These are phyloP conservation scores for Heterodera filipjevi DNA, from an alignment of 2,888 invertebrate genomes.

Conservation along the genomic window DNA sequence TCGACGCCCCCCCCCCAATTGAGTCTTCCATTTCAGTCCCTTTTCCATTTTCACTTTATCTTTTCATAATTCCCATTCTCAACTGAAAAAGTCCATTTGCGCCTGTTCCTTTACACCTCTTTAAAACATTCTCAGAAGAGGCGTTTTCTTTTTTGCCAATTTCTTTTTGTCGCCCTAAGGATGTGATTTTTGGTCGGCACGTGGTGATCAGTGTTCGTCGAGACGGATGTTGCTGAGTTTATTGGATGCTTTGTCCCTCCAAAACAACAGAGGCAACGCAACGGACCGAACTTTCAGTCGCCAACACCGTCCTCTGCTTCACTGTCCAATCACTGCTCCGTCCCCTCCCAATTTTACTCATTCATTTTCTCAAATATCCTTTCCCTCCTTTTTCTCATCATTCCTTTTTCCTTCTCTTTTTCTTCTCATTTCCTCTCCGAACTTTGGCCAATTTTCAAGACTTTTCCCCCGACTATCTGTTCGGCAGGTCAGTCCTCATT, in stretches of 20 bases:
- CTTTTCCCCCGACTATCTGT: neutral
- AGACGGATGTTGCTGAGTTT: constrained; percentile 9
- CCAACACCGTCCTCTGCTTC: neutral
- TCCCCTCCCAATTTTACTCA: neutral
- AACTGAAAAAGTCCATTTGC: neutral
- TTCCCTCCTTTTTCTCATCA: neutral
- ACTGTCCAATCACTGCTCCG: neutral
- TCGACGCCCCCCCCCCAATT: neutral
- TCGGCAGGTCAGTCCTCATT: neutral
- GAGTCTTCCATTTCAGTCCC: too few species aligned
- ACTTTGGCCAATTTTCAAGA: constrained; percentile 1
- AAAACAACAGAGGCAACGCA: constrained; percentile 1
- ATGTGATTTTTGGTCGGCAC: neutral
- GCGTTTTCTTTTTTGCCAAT: neutral
- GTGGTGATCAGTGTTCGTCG: neutral
- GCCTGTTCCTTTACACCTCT: too few species aligned
- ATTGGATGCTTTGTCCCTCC: constrained; percentile 1
- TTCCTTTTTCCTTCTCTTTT: neutral
- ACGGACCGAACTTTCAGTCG: neutral
- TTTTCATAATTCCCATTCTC: neutral
- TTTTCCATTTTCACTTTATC: neutral
- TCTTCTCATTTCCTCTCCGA: neutral
- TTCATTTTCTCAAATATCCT: neutral
- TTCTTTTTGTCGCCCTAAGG: neutral
- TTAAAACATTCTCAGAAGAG: neutral